Evolutionary conservation across 2,888 invertebrate species (phyloP).

Genomic region (Portevinia maculata): DNA sequence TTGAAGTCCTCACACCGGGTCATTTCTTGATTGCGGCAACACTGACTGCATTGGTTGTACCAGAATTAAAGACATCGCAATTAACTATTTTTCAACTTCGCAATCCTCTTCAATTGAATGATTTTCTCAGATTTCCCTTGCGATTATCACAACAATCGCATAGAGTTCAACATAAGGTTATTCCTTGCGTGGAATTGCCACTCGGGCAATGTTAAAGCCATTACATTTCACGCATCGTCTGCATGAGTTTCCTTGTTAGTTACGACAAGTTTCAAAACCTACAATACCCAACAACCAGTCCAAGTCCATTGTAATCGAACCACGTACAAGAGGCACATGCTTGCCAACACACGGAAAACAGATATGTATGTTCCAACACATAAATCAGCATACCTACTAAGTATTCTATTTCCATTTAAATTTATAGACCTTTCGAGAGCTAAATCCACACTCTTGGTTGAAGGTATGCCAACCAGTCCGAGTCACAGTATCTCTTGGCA

Average conservation of each 20-base stretch:
- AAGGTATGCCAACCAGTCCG: conserved; percentile 7
- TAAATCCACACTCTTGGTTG: conserved; percentile 10
- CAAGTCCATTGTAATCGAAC: neutral
- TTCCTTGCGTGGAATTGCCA: neutral
- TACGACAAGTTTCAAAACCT: neutral
- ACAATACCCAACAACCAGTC: neutral
- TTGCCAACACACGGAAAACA: conserved; percentile 9
- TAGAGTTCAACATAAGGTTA: neutral
- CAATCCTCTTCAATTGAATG: no score
- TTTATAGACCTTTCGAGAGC: conserved; percentile 19
- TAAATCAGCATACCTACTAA: conserved; percentile 37
- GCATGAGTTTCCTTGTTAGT: neutral
- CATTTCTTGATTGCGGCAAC: no score
- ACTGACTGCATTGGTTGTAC: no score
- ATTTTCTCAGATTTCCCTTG: no score
- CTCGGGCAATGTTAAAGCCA: neutral
- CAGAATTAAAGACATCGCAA: no score
- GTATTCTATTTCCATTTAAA: conserved; percentile 20
- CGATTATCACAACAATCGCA: neutral
- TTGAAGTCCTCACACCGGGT: no score
- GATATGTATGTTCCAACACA: neutral
- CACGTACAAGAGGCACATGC: neutral
- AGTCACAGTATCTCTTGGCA: conserved; percentile 5
- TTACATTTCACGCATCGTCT: conserved; percentile 1
- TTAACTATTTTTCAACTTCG: no score